These are phyloP conservation scores for Macheiramphus alcinus DNA, from an alignment of 2,113 vertebrate species.

Conservation along the genomic window DNA sequence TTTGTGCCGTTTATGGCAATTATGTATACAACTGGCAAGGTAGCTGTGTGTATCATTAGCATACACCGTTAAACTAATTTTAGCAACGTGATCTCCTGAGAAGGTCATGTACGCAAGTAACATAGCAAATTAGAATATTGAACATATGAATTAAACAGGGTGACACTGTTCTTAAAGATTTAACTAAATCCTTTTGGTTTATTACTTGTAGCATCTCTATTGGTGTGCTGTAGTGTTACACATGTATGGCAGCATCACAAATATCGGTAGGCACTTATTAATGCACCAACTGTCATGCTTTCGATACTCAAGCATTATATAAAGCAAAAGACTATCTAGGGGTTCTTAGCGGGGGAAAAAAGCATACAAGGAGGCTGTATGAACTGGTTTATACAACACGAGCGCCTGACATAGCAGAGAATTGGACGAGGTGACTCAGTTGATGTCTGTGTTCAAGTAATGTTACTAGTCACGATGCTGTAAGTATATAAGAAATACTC, in stretches of 20 bases:
- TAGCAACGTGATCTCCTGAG: not conserved
- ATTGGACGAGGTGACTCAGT: not conserved
- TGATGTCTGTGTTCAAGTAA: not conserved
- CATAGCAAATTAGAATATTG: not conserved
- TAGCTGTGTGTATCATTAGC: rapidly evolving
- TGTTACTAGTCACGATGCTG: not conserved
- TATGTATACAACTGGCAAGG: not conserved
- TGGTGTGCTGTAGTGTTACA: not conserved
- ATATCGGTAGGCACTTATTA: not conserved
- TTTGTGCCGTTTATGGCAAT: not conserved
- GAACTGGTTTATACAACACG: not conserved
- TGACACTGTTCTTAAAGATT: not conserved
- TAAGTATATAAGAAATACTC: not conserved
- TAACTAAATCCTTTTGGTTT: not conserved
- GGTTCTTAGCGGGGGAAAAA: not conserved
- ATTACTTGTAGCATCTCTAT: not conserved
- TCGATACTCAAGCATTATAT: not conserved
- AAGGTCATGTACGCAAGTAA: not conserved
- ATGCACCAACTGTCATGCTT: not conserved
- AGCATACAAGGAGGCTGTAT: not conserved
- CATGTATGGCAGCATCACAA: not conserved
- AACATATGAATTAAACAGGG: not conserved
- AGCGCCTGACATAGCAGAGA: not conserved
- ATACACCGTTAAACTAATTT: not conserved
- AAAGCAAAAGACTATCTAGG: not conserved